A percentile compares a stretch with the other conserved stretches of the same genome.
Evolutionary conservation across 2,797 vertebrate genomes (phyloP).

Genomic region (Parauchenoglanis ngamensis): DNA sequence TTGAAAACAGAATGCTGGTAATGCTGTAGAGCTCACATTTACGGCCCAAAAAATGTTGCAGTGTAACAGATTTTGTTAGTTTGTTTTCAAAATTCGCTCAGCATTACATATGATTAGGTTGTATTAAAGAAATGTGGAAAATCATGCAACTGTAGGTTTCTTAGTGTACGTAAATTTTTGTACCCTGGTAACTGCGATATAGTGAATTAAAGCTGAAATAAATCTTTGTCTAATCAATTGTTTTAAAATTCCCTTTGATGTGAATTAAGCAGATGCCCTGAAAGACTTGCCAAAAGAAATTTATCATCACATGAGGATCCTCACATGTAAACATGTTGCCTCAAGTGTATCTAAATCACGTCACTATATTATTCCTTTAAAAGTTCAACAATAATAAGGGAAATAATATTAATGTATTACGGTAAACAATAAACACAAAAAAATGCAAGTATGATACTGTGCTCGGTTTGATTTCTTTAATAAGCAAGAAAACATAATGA

Average conservation of each 20-base stretch:
- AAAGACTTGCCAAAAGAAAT: neutral
- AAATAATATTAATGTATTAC: neutral
- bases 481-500: neutral
- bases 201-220: neutral
- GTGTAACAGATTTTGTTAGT: no score
- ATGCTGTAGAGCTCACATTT: no score
- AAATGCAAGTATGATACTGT: neutral
- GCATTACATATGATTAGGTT: neutral
- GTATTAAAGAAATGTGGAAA: neutral
- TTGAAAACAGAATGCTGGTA: no score
- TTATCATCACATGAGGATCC: no score
- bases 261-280: no score
- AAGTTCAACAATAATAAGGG: neutral
- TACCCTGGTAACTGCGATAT: neutral
- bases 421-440: neutral
- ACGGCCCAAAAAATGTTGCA: no score
- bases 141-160: neutral
- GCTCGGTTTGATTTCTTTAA: neutral
- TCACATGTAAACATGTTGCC: no score
- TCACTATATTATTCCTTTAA: neutral
- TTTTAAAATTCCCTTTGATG: no score
- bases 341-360: neutral
- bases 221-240: neutral
- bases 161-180: neutral
- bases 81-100: neutral